Evolutionary conservation across 2,888 invertebrate genomes (phyloP).

Genomic region (Petrolisthes cinctipes): DNA sequence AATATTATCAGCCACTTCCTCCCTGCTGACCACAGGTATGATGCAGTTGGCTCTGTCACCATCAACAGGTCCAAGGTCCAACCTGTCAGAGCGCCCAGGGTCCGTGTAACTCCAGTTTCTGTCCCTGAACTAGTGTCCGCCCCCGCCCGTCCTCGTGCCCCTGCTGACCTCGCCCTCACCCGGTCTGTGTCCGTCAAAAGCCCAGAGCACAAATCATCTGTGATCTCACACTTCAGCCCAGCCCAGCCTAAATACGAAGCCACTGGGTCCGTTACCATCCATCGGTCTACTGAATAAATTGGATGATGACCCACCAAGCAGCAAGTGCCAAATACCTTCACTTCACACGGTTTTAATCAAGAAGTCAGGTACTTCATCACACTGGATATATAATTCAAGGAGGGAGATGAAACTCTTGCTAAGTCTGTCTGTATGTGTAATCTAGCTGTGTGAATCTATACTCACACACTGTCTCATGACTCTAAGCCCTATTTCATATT

Average conservation of each 20-base stretch:
- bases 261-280: slow-evolving; percentile 49
- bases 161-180: slow-evolving; percentile 13
- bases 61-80: slow-evolving; percentile 34
- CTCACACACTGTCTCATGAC: no score
- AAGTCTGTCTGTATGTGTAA: no score
- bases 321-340: slow-evolving; percentile 8
- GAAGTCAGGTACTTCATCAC: background rate
- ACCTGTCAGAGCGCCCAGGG: background rate
- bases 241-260: slow-evolving; percentile 52
- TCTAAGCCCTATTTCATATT: background rate
- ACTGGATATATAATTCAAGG: background rate
- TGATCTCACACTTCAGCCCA: slow-evolving; percentile 47
- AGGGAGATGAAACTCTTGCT: background rate
- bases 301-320: background rate
- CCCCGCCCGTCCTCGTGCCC: background rate
- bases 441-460: background rate
- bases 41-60: slow-evolving; percentile 53
- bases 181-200: slow-evolving; percentile 41
- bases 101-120: background rate
- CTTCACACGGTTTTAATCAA: background rate
- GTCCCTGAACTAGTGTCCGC: background rate
- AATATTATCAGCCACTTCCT: slow-evolving; percentile 53
- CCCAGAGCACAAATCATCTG: slow-evolving; percentile 18
- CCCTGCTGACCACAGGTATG: slow-evolving; percentile 55
- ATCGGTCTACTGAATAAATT: background rate